Percentiles rank a stretch among this genome's conserved stretches.
These are phyloP conservation scores for Galerucella pusilla DNA, from an alignment of 2,888 invertebrate genomes.

Conservation along the genomic window DNA sequence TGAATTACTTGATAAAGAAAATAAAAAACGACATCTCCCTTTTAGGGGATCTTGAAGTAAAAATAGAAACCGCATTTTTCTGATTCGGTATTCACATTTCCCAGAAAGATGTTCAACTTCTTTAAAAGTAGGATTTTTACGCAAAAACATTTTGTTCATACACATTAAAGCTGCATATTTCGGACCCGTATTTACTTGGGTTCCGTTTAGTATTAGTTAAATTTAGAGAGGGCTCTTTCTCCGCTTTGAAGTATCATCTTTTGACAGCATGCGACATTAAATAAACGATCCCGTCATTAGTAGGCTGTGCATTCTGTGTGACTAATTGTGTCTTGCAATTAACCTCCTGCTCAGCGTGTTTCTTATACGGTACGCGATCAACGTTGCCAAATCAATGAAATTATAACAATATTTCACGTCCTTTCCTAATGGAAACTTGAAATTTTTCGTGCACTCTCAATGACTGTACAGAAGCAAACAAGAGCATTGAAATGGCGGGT, in stretches of 20 bases:
- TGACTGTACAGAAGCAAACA: no score
- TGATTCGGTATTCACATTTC: background rate
- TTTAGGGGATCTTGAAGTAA: no score
- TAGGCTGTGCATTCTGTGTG: constrained; percentile 55
- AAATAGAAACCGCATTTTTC: background rate
- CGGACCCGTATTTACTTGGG: constrained; percentile 18
- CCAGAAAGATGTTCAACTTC: background rate
- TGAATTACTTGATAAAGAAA: no score
- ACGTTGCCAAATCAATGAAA: background rate
- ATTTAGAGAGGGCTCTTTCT: constrained; percentile 13
- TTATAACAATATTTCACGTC: background rate
- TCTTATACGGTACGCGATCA: background rate
- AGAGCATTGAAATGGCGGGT: no score
- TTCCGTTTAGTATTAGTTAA: constrained; percentile 15
- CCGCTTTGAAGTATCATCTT: constrained; percentile 33
- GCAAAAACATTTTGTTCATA: constrained; percentile 3
- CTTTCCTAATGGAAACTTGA: no score
- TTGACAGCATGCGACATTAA: constrained; percentile 47
- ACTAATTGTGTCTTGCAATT: constrained; percentile 57
- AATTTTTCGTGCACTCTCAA: no score
- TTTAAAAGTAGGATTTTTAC: background rate
- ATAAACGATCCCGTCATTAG: constrained; percentile 55
- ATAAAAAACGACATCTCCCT: no score
- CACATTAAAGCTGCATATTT: constrained; percentile 14
- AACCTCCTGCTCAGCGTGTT: constrained; percentile 44